Evolutionary conservation across 2,113 vertebrate genomes (phyloP).

Genomic region (Gorsachius goisagi): DNA sequence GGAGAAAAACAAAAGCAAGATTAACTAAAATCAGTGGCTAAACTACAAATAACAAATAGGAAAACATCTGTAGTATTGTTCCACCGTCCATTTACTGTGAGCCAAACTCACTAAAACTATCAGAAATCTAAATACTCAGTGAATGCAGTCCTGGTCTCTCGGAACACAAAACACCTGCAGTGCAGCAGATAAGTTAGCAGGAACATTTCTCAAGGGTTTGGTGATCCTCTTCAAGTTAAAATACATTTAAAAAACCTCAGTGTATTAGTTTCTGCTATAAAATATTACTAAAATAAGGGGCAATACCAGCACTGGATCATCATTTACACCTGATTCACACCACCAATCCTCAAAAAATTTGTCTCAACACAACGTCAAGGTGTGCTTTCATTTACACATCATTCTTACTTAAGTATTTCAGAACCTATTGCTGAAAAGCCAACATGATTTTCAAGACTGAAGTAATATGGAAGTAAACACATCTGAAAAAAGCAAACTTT

Average conservation of each 20-base stretch:
- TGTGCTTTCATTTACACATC: background rate
- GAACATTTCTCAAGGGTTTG: background rate
- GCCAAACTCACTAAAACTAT: background rate
- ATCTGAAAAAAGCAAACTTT: conserved; percentile 27
- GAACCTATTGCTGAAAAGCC: background rate
- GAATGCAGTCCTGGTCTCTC: background rate
- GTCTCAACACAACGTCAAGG: background rate
- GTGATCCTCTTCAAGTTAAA: background rate
- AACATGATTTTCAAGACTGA: background rate
- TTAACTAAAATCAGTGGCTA: background rate
- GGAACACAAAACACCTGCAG: background rate
- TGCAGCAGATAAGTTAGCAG: background rate
- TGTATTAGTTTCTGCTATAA: background rate
- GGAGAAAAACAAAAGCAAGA: background rate
- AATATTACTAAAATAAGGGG: background rate
- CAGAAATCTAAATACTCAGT: background rate
- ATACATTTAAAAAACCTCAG: background rate
- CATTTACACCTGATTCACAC: background rate
- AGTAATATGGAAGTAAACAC: background rate
- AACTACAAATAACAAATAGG: background rate
- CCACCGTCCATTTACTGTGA: background rate
- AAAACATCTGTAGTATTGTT: background rate
- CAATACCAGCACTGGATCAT: background rate
- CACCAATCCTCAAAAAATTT: background rate
- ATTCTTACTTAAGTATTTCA: conserved; percentile 25